A percentile compares a stretch with the other conserved stretches of the same genome.
phyloP scores from a whole-genome alignment of 2,888 invertebrate genomes.

The Smittia sp. region DNA sequence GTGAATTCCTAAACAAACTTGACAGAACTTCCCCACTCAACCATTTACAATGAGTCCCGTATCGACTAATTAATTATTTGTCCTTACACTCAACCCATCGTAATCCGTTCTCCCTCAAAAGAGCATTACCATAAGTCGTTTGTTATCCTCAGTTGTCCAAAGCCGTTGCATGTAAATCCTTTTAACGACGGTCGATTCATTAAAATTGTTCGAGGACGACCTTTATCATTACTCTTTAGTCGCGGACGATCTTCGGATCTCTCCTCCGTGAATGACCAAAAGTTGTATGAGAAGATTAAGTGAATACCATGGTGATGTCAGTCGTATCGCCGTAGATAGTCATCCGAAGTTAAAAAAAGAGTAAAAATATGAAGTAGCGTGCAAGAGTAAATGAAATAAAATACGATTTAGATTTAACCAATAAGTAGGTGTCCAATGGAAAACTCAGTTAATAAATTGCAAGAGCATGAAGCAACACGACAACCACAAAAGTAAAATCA shows the following conservation, averaged over 20 bases:
- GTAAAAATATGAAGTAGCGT: not conserved
- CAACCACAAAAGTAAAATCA: not conserved
- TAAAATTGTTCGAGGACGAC: too few species aligned
- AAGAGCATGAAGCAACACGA: slow-evolving; percentile 11
- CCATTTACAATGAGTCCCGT: too few species aligned
- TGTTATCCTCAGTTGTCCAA: too few species aligned
- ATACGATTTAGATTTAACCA: slow-evolving; percentile 12
- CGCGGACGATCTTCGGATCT: not conserved
- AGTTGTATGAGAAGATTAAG: not conserved
- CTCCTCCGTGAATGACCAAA: slow-evolving; percentile 14
- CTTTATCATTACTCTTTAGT: slow-evolving; percentile 14
- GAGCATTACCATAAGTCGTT: too few species aligned
- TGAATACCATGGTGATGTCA: slow-evolving; percentile 1
- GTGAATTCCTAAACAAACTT: too few species aligned
- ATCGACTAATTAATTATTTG: too few species aligned
- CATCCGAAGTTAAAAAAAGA: not conserved
- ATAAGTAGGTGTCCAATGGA: slow-evolving; percentile 23
- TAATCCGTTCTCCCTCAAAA: too few species aligned
- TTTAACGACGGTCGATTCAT: too few species aligned
- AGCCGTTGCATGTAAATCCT: not conserved
- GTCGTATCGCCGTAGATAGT: slow-evolving; percentile 2
- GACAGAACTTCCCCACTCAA: too few species aligned
- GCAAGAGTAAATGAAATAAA: not conserved
- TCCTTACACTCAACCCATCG: too few species aligned
- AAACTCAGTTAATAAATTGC: slow-evolving; percentile 18